A percentile compares a stretch with the other conserved stretches of the same genome.
phyloP scores from a whole-genome alignment of 2,113 vertebrate genomes.

The Isurus oxyrinchus region DNA sequence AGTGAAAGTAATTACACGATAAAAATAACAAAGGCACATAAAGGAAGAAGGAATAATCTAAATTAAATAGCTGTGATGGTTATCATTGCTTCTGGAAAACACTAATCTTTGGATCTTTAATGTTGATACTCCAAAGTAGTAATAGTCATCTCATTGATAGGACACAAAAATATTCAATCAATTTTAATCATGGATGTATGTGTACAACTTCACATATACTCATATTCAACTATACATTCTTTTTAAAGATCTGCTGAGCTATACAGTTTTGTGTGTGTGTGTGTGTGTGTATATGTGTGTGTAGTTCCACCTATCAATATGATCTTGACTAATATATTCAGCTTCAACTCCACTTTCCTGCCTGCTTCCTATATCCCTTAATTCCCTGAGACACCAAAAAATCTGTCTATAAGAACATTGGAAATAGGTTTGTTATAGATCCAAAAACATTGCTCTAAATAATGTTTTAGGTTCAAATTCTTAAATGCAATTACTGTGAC shows the following conservation, averaged over 20 bases:
- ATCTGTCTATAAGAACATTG: not conserved
- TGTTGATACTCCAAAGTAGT: not conserved
- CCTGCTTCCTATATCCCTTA: not conserved
- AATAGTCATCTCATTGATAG: too few species aligned
- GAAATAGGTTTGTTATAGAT: not conserved
- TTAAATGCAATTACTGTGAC: not conserved
- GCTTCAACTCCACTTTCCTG: too few species aligned
- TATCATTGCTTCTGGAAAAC: not conserved
- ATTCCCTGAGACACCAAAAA: not conserved
- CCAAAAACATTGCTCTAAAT: not conserved
- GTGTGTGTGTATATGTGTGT: too few species aligned
- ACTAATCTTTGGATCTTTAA: not conserved
- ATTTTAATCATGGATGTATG: too few species aligned
- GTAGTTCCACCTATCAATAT: too few species aligned
- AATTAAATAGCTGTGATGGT: not conserved
- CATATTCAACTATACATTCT: not conserved
- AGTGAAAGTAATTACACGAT: constrained; percentile 15
- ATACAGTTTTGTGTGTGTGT: not conserved
- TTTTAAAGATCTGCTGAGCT: not conserved
- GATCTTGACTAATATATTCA: too few species aligned
- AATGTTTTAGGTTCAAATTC: not conserved
- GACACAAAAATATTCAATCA: not conserved
- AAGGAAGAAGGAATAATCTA: not conserved
- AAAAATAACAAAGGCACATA: constrained; percentile 19
- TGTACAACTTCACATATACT: not conserved